phyloP scores from a whole-genome alignment of 2,888 invertebrate genomes.

The Scaptomyza tumidula region DNA sequence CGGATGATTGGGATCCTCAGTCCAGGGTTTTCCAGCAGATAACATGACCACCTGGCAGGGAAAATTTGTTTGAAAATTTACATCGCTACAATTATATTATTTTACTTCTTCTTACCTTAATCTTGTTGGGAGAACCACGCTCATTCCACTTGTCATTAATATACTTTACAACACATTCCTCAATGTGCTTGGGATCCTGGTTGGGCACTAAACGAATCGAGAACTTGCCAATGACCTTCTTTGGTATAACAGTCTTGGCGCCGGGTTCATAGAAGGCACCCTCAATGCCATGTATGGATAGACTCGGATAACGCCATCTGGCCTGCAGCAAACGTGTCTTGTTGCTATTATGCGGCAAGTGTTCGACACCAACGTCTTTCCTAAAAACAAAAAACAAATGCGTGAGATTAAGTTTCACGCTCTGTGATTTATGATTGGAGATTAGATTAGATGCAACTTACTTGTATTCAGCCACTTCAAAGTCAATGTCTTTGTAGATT shows the following conservation, averaged over 20 bases:
- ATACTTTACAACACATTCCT: slow-evolving; percentile 90
- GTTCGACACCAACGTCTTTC: slow-evolving; percentile 88
- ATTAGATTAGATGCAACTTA: slow-evolving; percentile 75
- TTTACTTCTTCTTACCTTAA: slow-evolving; percentile 86
- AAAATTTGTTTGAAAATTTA: not conserved
- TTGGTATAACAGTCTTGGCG: slow-evolving; percentile 97
- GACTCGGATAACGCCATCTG: slow-evolving; percentile 96
- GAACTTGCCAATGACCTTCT: slow-evolving; percentile 97
- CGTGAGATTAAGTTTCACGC: slow-evolving; percentile 7
- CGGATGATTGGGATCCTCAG: slow-evolving; percentile 95
- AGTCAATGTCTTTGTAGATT: slow-evolving; percentile 93
- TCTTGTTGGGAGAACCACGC: slow-evolving; percentile 93
- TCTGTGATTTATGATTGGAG: slow-evolving; percentile 48
- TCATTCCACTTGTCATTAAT: slow-evolving; percentile 91
- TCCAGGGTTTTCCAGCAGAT: slow-evolving; percentile 92
- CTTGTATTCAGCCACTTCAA: slow-evolving; percentile 92
- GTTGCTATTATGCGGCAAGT: slow-evolving; percentile 90
- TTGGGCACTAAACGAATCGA: slow-evolving; percentile 98
- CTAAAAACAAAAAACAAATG: slow-evolving; percentile 49
- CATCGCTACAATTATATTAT: not conserved
- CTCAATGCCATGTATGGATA: slow-evolving; percentile 98
- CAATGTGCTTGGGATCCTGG: slow-evolving; percentile 93
- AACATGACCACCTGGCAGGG: slow-evolving; percentile 59
- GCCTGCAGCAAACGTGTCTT: slow-evolving; percentile 95
- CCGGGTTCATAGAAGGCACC: slow-evolving; percentile 96